These are phyloP conservation scores for Gobio occitaniae DNA, from an alignment of 2,797 vertebrate species.

Conservation along the genomic window DNA sequence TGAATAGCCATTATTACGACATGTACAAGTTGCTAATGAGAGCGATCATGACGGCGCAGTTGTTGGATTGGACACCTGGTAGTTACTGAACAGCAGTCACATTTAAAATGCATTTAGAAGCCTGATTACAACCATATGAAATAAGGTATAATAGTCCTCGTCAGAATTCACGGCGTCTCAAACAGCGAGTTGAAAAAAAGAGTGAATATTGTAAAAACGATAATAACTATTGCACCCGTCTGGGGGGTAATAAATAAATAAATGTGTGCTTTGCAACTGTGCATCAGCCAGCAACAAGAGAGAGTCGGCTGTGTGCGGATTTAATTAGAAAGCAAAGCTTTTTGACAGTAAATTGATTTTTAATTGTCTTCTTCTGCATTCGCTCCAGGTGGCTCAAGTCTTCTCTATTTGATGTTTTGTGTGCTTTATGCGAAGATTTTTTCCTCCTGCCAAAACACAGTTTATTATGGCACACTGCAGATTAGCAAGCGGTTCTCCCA, in stretches of 20 bases:
- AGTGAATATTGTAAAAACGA: constrained; percentile 55
- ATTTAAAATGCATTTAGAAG: constrained; percentile 67
- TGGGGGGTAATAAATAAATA: constrained; percentile 60
- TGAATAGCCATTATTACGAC: constrained; percentile 56
- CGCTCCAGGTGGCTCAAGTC: constrained; percentile 78
- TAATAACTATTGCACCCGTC: constrained; percentile 56
- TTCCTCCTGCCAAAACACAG: constrained; percentile 53
- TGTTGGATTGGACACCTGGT: constrained; percentile 69
- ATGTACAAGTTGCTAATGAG: constrained; percentile 58
- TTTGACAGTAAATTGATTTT: constrained; percentile 81
- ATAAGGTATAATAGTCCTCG: constrained; percentile 59
- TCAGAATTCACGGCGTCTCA: constrained; percentile 68
- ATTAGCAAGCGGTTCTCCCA: constrained; percentile 50
- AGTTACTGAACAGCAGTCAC: constrained; percentile 59
- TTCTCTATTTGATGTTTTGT: constrained; percentile 69
- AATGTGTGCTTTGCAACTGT: constrained; percentile 59
- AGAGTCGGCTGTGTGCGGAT: constrained; percentile 68
- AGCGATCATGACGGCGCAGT: constrained; percentile 54
- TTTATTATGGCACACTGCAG: constrained; percentile 56
- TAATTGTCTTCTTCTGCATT: constrained; percentile 79
- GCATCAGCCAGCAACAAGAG: constrained; percentile 67
- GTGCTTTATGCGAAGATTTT: constrained; percentile 53
- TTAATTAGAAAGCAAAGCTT: constrained; percentile 80
- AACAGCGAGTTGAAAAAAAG: constrained; percentile 27
- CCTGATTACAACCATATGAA: constrained; percentile 60